Conservation (phyloP, 2,797 vertebrate genomes). For the Macrochelys suwanniensis region DNA sequence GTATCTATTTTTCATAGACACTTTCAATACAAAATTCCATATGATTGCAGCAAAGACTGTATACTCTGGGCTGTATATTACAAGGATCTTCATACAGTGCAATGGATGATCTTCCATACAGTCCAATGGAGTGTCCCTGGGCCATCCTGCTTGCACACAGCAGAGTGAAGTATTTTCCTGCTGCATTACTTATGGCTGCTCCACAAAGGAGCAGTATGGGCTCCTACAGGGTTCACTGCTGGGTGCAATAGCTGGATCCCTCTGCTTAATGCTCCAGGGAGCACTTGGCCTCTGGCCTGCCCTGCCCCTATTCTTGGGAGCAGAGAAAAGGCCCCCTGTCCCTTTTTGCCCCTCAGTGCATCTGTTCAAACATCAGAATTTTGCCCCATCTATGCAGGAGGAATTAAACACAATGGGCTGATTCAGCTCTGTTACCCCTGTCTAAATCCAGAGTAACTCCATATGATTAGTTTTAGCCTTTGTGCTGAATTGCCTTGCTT, state of each 20-base stretch:
- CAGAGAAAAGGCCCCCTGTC: neutral
- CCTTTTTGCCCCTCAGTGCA: neutral
- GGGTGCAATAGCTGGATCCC: neutral
- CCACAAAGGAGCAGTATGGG: neutral
- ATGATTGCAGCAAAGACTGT: neutral
- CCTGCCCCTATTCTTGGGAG: neutral
- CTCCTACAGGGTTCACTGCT: neutral
- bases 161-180: neutral
- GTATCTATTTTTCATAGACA: neutral
- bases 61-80: neutral
- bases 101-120: neutral
- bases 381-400: neutral
- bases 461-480: fast-evolving
- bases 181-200: neutral
- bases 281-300: neutral
- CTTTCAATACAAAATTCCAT: neutral
- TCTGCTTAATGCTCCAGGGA: neutral
- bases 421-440: fast-evolving
- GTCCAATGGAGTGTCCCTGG: neutral
- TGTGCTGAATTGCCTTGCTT: neutral
- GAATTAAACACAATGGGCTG: neutral
- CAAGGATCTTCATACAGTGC: neutral
- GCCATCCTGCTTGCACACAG: neutral
- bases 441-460: neutral
- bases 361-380: neutral